Conservation (phyloP, 92 coral and sea anemone genomes). For the Zoanthus sansibaricus region DNA sequence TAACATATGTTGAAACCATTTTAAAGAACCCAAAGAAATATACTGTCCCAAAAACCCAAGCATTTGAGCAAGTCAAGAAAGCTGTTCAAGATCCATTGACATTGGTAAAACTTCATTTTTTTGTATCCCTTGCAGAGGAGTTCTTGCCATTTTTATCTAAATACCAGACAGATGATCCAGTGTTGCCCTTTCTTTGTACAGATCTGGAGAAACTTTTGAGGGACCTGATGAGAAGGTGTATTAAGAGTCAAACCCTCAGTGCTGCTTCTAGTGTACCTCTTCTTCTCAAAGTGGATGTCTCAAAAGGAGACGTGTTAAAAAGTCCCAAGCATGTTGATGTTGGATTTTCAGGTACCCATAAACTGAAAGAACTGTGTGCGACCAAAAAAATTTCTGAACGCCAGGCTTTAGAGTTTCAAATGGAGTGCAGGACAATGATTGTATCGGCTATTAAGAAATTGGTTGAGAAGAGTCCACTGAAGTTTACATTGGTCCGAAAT, state of each 20-base stretch:
- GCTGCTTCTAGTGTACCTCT: not conserved
- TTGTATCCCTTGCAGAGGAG: not conserved
- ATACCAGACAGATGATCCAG: constrained; percentile 21
- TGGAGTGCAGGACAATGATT: not conserved
- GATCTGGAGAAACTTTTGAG: not conserved
- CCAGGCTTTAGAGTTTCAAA: not conserved
- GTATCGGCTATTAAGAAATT: constrained; percentile 16
- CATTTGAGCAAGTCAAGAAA: constrained; percentile 5
- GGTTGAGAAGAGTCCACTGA: constrained; percentile 27
- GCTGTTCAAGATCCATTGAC: not conserved
- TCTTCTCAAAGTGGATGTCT: not conserved
- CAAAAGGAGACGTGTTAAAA: not conserved
- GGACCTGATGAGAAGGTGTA: not conserved
- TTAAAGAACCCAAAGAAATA: not conserved
- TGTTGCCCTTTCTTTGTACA: not conserved
- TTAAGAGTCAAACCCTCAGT: not conserved
- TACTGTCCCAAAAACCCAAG: not conserved
- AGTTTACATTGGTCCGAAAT: constrained; percentile 1
- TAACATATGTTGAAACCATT: constrained; percentile 5
- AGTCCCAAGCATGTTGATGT: not conserved
- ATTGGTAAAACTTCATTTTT: constrained; percentile 19
- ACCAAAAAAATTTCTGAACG: not conserved
- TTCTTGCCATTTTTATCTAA: not conserved
- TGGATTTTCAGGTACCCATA: not conserved
- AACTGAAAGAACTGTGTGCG: not conserved